Conservation (phyloP, 2,113 vertebrate genomes). For the Tenrec ecaudatus region DNA sequence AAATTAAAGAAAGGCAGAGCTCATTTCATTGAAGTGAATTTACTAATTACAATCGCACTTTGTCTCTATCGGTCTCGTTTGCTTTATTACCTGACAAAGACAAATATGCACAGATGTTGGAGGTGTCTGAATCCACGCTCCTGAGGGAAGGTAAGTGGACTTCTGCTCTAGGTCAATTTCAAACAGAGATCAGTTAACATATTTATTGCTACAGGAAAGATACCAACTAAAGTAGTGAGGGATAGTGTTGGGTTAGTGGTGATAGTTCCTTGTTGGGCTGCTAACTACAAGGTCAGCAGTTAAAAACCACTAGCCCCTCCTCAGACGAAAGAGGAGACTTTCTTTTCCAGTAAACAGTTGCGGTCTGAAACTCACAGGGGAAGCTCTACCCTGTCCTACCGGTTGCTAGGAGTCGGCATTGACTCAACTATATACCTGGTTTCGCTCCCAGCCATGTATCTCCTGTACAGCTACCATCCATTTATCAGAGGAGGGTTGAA, state of each 20-base stretch:
- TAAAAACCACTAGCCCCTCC: too few relatives aligned
- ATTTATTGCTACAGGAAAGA: neutral
- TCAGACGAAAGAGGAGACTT: too few relatives aligned
- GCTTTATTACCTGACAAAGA: neutral
- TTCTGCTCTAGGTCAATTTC: neutral
- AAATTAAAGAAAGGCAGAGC: neutral
- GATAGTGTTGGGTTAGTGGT: too few relatives aligned
- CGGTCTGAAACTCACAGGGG: too few relatives aligned
- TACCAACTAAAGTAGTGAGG: neutral
- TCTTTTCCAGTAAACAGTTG: too few relatives aligned
- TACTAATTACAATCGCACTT: accelerated
- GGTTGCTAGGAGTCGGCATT: neutral
- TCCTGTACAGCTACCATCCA: neutral
- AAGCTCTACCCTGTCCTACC: neutral
- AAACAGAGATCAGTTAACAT: neutral
- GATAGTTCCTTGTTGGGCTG: too few relatives aligned
- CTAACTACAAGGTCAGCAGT: too few relatives aligned
- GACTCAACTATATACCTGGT: neutral
- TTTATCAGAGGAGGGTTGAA: neutral
- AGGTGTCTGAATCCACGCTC: accelerated
- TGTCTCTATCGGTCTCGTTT: neutral
- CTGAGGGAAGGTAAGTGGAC: accelerated
- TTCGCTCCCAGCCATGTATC: neutral
- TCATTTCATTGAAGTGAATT: neutral
- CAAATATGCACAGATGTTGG: too few relatives aligned